phyloP scores from a whole-genome alignment of 2,797 vertebrate genomes.

The Macropus fuliginosus region DNA sequence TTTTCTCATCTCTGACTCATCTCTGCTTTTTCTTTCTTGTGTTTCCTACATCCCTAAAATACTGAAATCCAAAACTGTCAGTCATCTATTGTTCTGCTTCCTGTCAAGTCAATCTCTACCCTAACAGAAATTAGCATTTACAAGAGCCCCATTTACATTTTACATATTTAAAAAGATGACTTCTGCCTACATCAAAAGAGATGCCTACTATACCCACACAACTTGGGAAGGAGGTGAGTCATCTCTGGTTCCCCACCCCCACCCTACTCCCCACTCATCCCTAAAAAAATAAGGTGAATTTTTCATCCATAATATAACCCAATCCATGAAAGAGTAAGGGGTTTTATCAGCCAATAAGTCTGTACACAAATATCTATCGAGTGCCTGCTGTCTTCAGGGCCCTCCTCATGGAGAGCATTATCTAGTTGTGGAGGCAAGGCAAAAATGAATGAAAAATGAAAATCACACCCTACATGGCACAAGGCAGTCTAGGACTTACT shows the following conservation, averaged over 20 bases:
- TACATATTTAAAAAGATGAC: background rate
- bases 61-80: background rate
- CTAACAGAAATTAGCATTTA: constrained; percentile 1
- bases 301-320: background rate
- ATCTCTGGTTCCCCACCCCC: background rate
- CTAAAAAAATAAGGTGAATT: background rate
- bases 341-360: background rate
- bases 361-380: background rate
- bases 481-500: background rate
- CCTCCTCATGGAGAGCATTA: background rate
- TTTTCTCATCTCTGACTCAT: background rate
- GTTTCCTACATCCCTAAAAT: background rate
- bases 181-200: background rate
- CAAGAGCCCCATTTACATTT: constrained; percentile 1
- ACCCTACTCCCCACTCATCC: background rate
- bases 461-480: background rate
- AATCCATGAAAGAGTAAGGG: background rate
- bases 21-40: background rate
- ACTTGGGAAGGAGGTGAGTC: background rate
- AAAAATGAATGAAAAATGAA: background rate
- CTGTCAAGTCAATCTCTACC: background rate
- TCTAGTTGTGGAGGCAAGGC: background rate
- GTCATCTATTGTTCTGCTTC: background rate
- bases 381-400: background rate
- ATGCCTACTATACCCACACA: background rate